phyloP scores from a whole-genome alignment of 2,888 invertebrate genomes.

The Strigamia transsilvanica region DNA sequence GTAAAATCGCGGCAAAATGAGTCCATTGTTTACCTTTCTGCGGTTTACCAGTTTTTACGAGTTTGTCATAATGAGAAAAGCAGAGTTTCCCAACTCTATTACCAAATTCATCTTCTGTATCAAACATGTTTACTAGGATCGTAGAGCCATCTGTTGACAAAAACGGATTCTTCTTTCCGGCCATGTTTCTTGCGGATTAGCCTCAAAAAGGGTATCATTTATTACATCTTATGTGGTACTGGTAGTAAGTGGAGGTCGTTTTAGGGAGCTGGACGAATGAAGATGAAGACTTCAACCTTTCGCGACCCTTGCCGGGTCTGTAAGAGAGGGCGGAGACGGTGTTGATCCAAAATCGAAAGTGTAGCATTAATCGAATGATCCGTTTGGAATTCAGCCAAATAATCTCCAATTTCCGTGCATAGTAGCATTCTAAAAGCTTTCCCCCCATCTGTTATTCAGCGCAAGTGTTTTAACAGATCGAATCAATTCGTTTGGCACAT shows the following conservation, averaged over 20 bases:
- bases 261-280: not conserved
- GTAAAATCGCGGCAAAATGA: conserved; percentile 77
- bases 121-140: not conserved
- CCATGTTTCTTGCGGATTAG: not conserved
- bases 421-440: not conserved
- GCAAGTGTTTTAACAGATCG: not conserved
- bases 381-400: not conserved
- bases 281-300: not conserved
- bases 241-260: not conserved
- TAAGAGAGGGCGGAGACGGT: not conserved
- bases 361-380: not conserved
- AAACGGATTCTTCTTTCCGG: not conserved
- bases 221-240: not conserved
- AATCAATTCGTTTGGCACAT: not conserved
- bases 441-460: not conserved
- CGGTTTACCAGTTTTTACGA: conserved; percentile 85
- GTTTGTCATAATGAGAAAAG: conserved; percentile 69
- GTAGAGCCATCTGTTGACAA: not conserved
- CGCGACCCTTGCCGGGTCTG: not conserved
- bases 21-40: conserved; percentile 78
- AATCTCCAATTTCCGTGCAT: conserved; percentile 5
- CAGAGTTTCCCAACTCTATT: conserved; percentile 70
- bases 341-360: not conserved
- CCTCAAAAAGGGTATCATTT: not conserved
- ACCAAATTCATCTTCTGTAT: conserved; percentile 25